These are phyloP conservation scores for Drosophila leonis DNA, from an alignment of 2,888 invertebrate species.

Conservation along the genomic window DNA sequence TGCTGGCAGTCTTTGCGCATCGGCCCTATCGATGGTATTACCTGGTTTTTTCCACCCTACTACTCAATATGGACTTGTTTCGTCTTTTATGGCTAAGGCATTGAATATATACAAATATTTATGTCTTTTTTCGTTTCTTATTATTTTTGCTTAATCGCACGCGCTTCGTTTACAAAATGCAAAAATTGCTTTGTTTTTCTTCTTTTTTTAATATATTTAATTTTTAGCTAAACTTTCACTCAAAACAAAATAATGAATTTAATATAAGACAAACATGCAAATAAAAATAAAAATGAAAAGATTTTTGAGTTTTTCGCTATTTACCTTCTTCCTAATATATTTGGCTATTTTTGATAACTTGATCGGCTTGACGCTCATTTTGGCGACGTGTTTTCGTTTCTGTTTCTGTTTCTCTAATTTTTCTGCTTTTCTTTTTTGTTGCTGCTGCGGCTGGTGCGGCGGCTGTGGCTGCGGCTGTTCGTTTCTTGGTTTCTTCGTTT, in stretches of 20 bases:
- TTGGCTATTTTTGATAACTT: conserved; percentile 84
- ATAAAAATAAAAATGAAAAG: neutral
- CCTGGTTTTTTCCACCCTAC: conserved; percentile 30
- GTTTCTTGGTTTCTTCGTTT: conserved; percentile 7
- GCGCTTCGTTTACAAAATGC: conserved; percentile 56
- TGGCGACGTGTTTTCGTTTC: conserved; percentile 50
- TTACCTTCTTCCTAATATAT: conserved; percentile 85
- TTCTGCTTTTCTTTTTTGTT: conserved; percentile 17
- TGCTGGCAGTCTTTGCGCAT: conserved; percentile 46
- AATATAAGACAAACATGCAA: neutral
- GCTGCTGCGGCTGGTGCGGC: conserved; percentile 11
- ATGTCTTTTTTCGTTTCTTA: conserved; percentile 7
- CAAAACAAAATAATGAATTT: conserved; percentile 12
- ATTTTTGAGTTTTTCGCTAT: neutral
- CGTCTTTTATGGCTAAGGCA: conserved; percentile 70
- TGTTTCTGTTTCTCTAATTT: conserved; percentile 24
- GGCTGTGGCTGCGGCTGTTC: neutral
- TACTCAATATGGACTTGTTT: conserved; percentile 54
- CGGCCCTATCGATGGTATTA: conserved; percentile 56
- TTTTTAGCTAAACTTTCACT: conserved; percentile 61
- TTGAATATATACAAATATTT: conserved; percentile 57
- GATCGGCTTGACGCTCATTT: conserved; percentile 83
- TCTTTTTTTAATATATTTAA: neutral
- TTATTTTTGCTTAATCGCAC: conserved; percentile 36
- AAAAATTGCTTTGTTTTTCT: conserved; percentile 8